These are phyloP conservation scores for Sylvicapra grimmia DNA, from an alignment of 2,113 vertebrate species.

Conservation along the genomic window DNA sequence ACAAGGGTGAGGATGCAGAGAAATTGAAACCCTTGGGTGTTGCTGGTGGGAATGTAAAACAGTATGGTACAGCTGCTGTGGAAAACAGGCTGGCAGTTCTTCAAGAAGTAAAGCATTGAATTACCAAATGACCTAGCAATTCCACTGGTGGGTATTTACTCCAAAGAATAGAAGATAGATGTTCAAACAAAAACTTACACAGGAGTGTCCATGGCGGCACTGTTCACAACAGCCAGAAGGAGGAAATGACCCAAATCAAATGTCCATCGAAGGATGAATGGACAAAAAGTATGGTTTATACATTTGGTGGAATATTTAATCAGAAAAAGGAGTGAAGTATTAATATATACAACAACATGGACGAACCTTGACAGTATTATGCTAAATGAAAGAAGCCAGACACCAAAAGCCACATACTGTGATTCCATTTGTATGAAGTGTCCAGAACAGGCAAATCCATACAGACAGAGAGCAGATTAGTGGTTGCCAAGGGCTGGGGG, in stretches of 20 bases:
- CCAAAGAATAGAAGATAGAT: not conserved
- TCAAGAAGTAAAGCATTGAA: not conserved
- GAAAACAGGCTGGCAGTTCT: not conserved
- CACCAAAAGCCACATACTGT: not conserved
- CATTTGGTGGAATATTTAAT: not conserved
- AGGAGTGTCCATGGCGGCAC: not conserved
- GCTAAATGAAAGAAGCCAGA: not conserved
- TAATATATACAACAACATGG: too few relatives aligned
- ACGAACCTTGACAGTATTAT: not conserved
- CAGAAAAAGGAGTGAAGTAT: not conserved
- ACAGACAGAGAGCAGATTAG: not conserved
- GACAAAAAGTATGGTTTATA: not conserved
- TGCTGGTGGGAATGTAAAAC: not conserved
- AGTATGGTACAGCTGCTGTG: not conserved
- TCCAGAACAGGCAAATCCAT: not conserved
- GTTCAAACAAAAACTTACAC: not conserved
- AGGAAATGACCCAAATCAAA: not conserved
- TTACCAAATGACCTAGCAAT: not conserved
- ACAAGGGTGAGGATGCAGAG: not conserved
- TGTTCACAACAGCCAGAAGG: not conserved
- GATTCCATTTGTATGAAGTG: not conserved
- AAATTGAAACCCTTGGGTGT: too few relatives aligned
- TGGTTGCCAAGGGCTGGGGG: not conserved
- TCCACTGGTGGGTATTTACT: not conserved
- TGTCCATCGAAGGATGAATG: too few relatives aligned